Base-by-base conservation (phyloP, 2,797 vertebrate species). In the Echeneis naucrates region DNA sequence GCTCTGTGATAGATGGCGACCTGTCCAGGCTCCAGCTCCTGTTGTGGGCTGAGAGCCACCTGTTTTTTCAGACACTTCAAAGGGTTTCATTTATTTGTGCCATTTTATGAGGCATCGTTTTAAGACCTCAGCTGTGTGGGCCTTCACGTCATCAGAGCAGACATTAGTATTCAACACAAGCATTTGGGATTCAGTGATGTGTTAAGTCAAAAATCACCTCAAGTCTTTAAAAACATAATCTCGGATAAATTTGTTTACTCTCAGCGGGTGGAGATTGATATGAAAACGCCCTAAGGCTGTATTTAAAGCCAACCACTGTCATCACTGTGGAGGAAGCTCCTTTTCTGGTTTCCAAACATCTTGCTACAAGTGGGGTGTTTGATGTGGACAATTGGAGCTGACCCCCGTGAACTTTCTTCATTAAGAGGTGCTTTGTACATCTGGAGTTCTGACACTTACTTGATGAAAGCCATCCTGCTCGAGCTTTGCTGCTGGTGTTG, bases 391-490 rank as follows among this genome's bases (percentile, higher is more conserved):
- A 11, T 19, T 4, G 5, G 32, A 62, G 17, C 21, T 10, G 24
- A 33, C 19, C 32, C 17, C n/a, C n/a, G n/a, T n/a, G n/a, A n/a
- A n/a, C n/a, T n/a, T n/a, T n/a, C n/a, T n/a, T n/a, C n/a, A n/a
- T n/a, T n/a, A n/a, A n/a, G n/a, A n/a, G n/a, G n/a, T n/a, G n/a
- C n/a, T n/a, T n/a, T n/a, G n/a, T n/a, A n/a, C 0, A 58, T 3
- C 4, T 10, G 30, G 14, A 11, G 19, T 19, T 54, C 74, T 78
- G n/a, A 21, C 2, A 65, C 77, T 71, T 86, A 92, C 89, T 72
- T 90, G 68, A 90, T 81, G 51, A 90, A 81, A 58, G 87, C 77
- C 1, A 65, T 82, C 66, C 68, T 81, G 33, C 81, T 21, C 0
- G 75, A 58, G 80, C 81, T 56, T 0, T 24, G 59, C 33, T 50